Evolutionary conservation across 2,888 invertebrate species (phyloP).

Genomic region (Lepetodrilus schrolli): DNA sequence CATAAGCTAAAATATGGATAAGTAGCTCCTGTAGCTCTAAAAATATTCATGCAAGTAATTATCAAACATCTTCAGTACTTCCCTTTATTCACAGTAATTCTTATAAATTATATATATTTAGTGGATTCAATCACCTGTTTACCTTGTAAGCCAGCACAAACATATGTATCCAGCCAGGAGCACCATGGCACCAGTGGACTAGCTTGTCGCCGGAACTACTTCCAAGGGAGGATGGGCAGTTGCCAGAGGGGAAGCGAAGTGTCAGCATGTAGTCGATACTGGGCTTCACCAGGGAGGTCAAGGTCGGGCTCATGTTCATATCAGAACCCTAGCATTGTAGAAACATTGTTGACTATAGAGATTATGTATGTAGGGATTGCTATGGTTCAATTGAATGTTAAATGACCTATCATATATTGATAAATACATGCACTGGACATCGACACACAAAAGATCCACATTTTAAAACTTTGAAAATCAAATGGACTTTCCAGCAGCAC

Average conservation of each 20-base stretch:
- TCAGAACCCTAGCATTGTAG: not conserved
- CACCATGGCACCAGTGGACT: conserved; percentile 96
- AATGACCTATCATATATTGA: too few relatives aligned
- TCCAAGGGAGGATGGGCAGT: conserved; percentile 85
- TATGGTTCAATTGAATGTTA: not conserved
- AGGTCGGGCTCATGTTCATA: not conserved
- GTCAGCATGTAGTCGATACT: conserved; percentile 75
- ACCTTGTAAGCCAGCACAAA: conserved; percentile 75
- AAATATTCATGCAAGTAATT: too few relatives aligned
- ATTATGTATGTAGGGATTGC: not conserved
- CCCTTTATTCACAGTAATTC: too few relatives aligned
- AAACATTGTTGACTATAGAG: not conserved
- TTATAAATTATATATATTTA: too few relatives aligned
- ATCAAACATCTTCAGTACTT: too few relatives aligned
- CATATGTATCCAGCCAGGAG: conserved; percentile 87
- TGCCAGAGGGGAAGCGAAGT: conserved; percentile 76
- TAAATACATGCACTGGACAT: too few relatives aligned
- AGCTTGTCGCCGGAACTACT: conserved; percentile 82
- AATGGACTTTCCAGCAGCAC: not conserved
- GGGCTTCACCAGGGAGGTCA: conserved; percentile 60
- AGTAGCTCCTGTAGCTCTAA: too few relatives aligned
- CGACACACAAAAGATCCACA: not conserved
- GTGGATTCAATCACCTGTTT: too few relatives aligned
- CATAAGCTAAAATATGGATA: too few relatives aligned
- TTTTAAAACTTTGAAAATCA: too few relatives aligned